These are phyloP conservation scores for Gymnorhina tibicen DNA, from an alignment of 2,113 vertebrate species.

Conservation along the genomic window DNA sequence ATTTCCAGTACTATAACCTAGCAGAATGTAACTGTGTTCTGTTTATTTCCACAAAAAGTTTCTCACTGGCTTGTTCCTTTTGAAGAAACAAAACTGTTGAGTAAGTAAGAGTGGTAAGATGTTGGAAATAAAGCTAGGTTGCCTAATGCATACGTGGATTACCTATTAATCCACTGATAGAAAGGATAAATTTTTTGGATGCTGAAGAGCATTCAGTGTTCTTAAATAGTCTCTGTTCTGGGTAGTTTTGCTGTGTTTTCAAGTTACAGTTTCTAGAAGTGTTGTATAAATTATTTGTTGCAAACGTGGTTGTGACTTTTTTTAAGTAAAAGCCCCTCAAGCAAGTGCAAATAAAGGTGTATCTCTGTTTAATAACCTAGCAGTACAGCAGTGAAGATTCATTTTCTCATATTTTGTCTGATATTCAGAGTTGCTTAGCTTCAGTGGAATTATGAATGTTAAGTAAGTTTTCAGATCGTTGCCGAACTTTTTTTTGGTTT, in stretches of 20 bases:
- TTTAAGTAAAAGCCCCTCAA: neutral
- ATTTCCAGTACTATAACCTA: neutral
- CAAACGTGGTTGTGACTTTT: neutral
- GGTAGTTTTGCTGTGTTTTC: neutral
- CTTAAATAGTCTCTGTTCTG: neutral
- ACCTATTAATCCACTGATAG: neutral
- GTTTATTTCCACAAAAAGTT: neutral
- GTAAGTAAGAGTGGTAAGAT: neutral
- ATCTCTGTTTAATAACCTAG: neutral
- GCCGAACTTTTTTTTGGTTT: neutral
- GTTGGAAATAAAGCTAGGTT: neutral
- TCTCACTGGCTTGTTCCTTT: neutral
- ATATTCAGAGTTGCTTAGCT: neutral
- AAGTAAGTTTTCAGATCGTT: neutral
- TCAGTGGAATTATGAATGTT: neutral
- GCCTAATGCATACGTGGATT: neutral
- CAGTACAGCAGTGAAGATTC: neutral
- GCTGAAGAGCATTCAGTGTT: neutral
- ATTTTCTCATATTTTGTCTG: neutral
- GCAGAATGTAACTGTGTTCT: neutral
- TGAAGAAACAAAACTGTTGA: neutral
- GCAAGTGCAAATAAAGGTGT: neutral
- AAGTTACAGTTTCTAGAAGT: neutral
- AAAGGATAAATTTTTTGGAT: neutral
- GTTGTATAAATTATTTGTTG: neutral